Evolutionary conservation across 2,113 vertebrate genomes (phyloP).

Genomic region (Malurus cyaneus): DNA sequence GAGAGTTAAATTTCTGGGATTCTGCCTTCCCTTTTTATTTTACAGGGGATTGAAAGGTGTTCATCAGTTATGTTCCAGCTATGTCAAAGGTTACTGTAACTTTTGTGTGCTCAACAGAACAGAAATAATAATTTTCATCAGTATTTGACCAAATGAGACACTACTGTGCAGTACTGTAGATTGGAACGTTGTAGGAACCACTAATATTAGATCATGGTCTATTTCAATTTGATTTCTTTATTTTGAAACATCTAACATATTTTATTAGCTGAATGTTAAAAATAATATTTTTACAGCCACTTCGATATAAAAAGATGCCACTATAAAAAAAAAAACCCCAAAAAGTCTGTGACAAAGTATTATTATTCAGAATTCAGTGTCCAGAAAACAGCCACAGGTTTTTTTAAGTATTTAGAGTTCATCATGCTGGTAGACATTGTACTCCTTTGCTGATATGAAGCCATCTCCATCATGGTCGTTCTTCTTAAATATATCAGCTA

Average conservation of each 20-base stretch:
- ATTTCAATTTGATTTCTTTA: constrained; percentile 30
- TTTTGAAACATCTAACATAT: background rate
- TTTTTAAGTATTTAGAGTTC: constrained; percentile 80
- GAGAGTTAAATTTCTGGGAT: background rate
- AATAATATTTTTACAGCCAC: constrained; percentile 16
- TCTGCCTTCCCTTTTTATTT: background rate
- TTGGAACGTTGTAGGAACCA: background rate
- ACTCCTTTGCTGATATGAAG: constrained; percentile 89
- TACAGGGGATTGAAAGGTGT: background rate
- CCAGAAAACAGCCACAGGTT: background rate
- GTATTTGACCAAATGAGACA: background rate
- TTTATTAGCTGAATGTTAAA: constrained; percentile 39
- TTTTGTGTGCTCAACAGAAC: background rate
- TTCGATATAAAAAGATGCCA: constrained; percentile 38
- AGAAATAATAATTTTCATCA: background rate
- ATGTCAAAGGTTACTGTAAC: background rate
- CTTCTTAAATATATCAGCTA: constrained; percentile 89
- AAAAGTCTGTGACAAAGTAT: constrained; percentile 3
- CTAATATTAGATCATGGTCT: background rate
- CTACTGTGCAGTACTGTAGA: background rate
- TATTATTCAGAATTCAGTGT: constrained; percentile 34
- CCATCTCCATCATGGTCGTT: constrained; percentile 87
- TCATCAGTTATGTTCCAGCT: background rate
- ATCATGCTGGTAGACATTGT: constrained; percentile 91
- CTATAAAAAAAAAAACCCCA: background rate